Evolutionary conservation across 2,888 invertebrate genomes (phyloP).

Genomic region (Mayetiola destructor): DNA sequence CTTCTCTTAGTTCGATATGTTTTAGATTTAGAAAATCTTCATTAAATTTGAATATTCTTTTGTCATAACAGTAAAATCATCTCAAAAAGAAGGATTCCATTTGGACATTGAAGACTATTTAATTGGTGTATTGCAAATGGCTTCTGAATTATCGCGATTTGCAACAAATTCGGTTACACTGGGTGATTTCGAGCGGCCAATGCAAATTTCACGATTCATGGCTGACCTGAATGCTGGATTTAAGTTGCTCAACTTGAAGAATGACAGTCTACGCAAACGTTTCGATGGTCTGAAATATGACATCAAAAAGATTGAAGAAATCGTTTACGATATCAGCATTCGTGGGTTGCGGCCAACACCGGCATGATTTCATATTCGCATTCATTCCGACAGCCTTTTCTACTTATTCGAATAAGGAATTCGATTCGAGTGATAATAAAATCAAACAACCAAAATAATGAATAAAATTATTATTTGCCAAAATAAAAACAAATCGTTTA

Average conservation of each 20-base stretch:
- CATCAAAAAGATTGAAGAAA: slow-evolving; percentile 86
- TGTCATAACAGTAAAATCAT: slow-evolving; percentile 44
- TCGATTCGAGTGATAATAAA: too few species aligned
- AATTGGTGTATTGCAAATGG: slow-evolving; percentile 65
- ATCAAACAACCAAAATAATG: too few species aligned
- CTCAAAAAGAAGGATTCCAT: slow-evolving; percentile 61
- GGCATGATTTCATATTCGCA: too few species aligned
- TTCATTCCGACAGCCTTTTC: too few species aligned
- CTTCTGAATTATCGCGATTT: slow-evolving; percentile 45
- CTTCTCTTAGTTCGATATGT: slow-evolving; percentile 12
- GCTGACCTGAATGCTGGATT: slow-evolving; percentile 81
- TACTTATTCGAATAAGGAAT: too few species aligned
- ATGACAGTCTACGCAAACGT: slow-evolving; percentile 70
- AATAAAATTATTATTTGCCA: too few species aligned
- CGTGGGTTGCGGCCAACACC: slow-evolving; percentile 46
- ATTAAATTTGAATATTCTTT: neutral
- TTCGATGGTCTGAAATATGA: slow-evolving; percentile 84
- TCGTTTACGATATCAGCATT: slow-evolving; percentile 76
- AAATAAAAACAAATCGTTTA: too few species aligned
- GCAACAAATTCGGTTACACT: slow-evolving; percentile 48
- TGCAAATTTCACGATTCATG: slow-evolving; percentile 74
- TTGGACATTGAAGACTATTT: slow-evolving; percentile 84
- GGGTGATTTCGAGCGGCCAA: slow-evolving; percentile 66
- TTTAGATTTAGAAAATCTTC: too few species aligned
- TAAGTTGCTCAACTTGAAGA: slow-evolving; percentile 76